Conservation (phyloP, 2,888 invertebrate species). For the Oligia fasciuncula region DNA sequence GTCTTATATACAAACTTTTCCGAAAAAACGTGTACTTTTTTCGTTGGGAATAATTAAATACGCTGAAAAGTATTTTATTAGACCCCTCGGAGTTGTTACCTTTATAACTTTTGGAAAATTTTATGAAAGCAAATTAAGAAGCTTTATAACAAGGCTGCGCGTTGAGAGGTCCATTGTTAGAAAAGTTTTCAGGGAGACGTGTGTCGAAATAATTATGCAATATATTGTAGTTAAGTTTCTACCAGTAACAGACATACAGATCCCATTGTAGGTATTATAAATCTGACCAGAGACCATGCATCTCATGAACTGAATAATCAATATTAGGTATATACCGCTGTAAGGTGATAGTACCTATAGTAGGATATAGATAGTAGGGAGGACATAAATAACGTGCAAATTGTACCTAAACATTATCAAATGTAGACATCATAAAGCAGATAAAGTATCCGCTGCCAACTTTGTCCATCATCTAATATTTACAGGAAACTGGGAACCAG, state of each 20-base stretch:
- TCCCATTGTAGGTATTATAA: neutral
- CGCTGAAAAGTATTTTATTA: constrained; percentile 58
- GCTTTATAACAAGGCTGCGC: constrained; percentile 35
- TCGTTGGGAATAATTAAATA: constrained; percentile 60
- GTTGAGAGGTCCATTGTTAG: constrained; percentile 36
- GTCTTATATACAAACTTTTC: constrained; percentile 54
- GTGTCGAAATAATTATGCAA: neutral
- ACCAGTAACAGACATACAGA: neutral
- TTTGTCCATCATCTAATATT: constrained; percentile 55
- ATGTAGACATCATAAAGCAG: neutral
- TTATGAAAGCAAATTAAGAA: constrained; percentile 48
- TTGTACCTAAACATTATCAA: constrained; percentile 2
- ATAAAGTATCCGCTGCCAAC: constrained; percentile 32
- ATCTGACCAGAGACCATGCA: neutral
- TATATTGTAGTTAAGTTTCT: neutral
- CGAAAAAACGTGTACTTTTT: constrained; percentile 50
- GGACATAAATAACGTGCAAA: neutral
- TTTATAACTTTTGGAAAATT: constrained; percentile 41
- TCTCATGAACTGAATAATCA: constrained; percentile 12
- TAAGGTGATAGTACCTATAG: too few relatives aligned
- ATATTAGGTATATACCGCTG: constrained; percentile 15
- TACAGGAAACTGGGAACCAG: constrained; percentile 43
- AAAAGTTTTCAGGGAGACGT: neutral
- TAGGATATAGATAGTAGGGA: too few relatives aligned
- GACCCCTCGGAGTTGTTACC: constrained; percentile 37